Evolutionary conservation across 1,140 invertebrate genomes (phyloP).

Genomic region (Lutraria rhynchaena): DNA sequence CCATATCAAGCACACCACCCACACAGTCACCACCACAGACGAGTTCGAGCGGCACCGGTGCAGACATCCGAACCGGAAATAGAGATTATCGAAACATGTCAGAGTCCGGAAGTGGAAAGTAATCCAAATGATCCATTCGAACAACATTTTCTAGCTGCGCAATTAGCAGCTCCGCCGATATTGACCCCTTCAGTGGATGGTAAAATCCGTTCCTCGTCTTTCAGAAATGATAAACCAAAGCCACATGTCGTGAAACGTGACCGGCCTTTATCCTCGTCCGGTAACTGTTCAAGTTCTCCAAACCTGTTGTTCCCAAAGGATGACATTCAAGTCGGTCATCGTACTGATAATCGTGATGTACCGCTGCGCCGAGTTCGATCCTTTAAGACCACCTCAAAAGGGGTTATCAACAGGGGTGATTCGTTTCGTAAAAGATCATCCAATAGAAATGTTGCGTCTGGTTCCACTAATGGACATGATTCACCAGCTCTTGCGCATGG

Average conservation of each 20-base stretch:
- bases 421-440: constrained; percentile 87
- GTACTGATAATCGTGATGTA: constrained; percentile 28
- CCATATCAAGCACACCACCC: constrained; percentile 50
- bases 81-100: constrained; percentile 26
- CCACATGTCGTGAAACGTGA: constrained; percentile 29
- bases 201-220: constrained; percentile 47
- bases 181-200: background rate
- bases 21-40: constrained; percentile 43
- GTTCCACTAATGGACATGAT: constrained; percentile 44
- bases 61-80: constrained; percentile 28
- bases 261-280: constrained; percentile 9
- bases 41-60: constrained; percentile 17
- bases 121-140: constrained; percentile 54
- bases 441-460: constrained; percentile 84
- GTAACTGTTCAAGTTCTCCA: constrained; percentile 52
- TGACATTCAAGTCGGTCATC: constrained; percentile 4
- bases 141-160: constrained; percentile 39
- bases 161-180: background rate
- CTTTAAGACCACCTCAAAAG: constrained; percentile 94
- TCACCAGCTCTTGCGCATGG: constrained; percentile 35
- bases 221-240: constrained; percentile 52
- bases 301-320: constrained; percentile 54
- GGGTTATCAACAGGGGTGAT: constrained; percentile 95
- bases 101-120: constrained; percentile 14
- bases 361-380: constrained; percentile 92